phyloP scores from a whole-genome alignment of 2,888 invertebrate genomes.

The Drosophila peninsularis region DNA sequence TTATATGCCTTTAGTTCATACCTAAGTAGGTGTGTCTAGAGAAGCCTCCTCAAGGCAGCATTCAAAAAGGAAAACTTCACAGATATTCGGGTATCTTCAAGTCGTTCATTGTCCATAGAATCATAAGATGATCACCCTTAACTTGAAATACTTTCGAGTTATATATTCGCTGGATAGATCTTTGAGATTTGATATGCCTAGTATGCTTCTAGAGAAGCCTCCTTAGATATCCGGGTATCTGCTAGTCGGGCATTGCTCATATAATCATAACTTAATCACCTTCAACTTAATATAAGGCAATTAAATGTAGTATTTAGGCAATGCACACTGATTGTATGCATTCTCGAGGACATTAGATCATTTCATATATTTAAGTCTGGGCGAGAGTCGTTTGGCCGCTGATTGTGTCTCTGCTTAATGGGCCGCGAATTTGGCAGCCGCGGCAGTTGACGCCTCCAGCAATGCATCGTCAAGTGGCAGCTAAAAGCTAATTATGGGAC shows the following conservation, averaged over 20 bases:
- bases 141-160: too few species aligned
- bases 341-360: background rate
- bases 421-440: conserved; percentile 39
- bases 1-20: too few species aligned
- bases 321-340: background rate
- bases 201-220: too few species aligned
- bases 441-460: conserved; percentile 36
- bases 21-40: too few species aligned
- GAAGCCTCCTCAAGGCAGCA: too few species aligned
- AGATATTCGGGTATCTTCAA: background rate
- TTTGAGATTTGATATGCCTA: too few species aligned
- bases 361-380: background rate
- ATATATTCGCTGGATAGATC: too few species aligned
- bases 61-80: too few species aligned
- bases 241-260: too few species aligned
- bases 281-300: background rate
- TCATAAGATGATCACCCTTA: background rate
- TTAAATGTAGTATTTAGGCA: too few species aligned
- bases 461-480: conserved; percentile 25
- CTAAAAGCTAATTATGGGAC: conserved; percentile 26
- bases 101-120: too few species aligned
- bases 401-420: conserved; percentile 45
- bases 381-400: conserved; percentile 1
- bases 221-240: too few species aligned
- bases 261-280: background rate